Evolutionary conservation across 1,140 invertebrate genomes (phyloP).

Genomic region (Dinoponera quadriceps): DNA sequence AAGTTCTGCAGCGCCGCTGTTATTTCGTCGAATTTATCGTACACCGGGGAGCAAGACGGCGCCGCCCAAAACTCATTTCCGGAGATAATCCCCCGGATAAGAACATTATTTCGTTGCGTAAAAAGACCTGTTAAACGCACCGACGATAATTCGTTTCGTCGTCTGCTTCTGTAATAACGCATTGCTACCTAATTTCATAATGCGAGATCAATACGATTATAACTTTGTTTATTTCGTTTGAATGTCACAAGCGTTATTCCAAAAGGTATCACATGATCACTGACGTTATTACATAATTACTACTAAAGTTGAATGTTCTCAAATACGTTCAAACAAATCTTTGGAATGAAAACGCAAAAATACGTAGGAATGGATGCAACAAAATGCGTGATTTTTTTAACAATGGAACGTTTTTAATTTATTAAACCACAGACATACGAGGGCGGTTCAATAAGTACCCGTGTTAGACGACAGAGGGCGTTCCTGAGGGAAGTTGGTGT

Average conservation of each 20-base stretch:
- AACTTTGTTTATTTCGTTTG: constrained; percentile 9
- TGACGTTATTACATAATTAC: not conserved
- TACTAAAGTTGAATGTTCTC: too few relatives aligned
- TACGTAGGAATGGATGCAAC: not conserved
- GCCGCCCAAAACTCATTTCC: constrained; percentile 52
- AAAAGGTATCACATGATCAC: not conserved
- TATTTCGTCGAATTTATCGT: constrained; percentile 48
- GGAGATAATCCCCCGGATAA: constrained; percentile 53
- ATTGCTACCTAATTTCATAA: constrained; percentile 32
- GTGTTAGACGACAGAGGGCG: too few relatives aligned
- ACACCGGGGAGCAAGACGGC: not conserved
- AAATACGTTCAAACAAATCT: too few relatives aligned
- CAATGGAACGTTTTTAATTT: too few relatives aligned
- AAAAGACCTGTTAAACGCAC: constrained; percentile 52
- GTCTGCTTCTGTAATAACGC: constrained; percentile 14
- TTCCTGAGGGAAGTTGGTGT: too few relatives aligned
- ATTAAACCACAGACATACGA: too few relatives aligned
- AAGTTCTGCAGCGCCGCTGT: constrained; percentile 5
- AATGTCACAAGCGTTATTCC: not conserved
- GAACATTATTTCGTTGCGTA: constrained; percentile 53
- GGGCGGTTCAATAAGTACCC: too few relatives aligned
- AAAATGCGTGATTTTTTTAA: too few relatives aligned
- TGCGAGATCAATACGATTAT: not conserved
- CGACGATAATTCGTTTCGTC: constrained; percentile 43
- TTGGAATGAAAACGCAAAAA: too few relatives aligned